Conservation (phyloP, 2,797 vertebrate genomes). For the Gymnothorax reevesii region DNA sequence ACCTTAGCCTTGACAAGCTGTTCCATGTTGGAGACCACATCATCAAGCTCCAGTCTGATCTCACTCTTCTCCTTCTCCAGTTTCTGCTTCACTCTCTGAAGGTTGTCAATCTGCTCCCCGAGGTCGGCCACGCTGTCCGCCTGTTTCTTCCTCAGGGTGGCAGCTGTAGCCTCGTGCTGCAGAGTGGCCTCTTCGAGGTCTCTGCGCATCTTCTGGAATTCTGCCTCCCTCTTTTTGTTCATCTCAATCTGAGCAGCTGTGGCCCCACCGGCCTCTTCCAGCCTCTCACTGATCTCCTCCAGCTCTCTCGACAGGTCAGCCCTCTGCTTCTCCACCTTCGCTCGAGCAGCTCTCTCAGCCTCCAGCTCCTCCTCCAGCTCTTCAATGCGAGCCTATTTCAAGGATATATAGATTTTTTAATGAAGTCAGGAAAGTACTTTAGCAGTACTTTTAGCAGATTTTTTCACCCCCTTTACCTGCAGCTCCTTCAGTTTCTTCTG, state of each 20-base stretch:
- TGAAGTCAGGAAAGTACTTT: background rate
- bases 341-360: conserved; percentile 72
- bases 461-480: conserved; percentile 60
- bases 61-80: conserved; percentile 78
- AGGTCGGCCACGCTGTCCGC: conserved; percentile 80
- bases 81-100: conserved; percentile 82
- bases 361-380: conserved; percentile 83
- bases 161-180: conserved; percentile 81
- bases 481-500: conserved; percentile 78
- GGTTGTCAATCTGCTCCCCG: conserved; percentile 85
- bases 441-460: too few relatives aligned
- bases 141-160: conserved; percentile 81
- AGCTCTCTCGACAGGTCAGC: conserved; percentile 82
- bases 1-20: conserved; percentile 79
- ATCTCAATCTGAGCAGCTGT: conserved; percentile 75
- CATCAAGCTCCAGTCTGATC: conserved; percentile 74
- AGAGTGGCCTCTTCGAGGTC: conserved; percentile 89
- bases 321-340: conserved; percentile 62
- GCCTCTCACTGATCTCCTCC: conserved; percentile 84
- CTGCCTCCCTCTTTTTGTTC: conserved; percentile 87
- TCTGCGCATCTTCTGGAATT: conserved; percentile 84
- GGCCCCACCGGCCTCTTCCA: conserved; percentile 82
- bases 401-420: background rate
- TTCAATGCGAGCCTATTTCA: conserved; percentile 75
- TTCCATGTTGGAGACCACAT: conserved; percentile 81